Evolutionary conservation across 2,888 invertebrate genomes (phyloP).

Genomic region (Dasysyrphus albostriatus): DNA sequence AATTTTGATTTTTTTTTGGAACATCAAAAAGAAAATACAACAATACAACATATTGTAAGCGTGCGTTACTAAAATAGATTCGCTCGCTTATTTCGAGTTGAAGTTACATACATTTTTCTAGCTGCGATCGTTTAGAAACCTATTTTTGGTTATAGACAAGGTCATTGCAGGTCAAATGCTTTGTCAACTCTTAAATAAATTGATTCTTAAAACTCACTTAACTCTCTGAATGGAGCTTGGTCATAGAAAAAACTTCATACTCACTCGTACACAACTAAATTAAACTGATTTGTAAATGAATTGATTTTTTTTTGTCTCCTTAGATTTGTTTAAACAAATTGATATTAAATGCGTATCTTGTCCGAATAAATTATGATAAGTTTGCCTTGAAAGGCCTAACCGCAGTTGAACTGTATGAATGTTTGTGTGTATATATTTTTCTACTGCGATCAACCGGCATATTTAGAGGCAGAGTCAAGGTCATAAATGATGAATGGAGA

Average conservation of each 20-base stretch:
- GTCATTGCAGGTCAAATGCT: slow-evolving; percentile 74
- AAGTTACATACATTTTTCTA: slow-evolving; percentile 34
- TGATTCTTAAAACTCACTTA: slow-evolving; percentile 12
- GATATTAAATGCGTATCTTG: slow-evolving; percentile 63
- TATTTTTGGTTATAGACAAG: slow-evolving; percentile 48
- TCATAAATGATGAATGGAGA: slow-evolving; percentile 19
- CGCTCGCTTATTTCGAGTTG: slow-evolving; percentile 18
- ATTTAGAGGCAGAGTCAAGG: slow-evolving; percentile 53
- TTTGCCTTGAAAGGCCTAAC: slow-evolving; percentile 41
- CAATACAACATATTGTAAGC: slow-evolving; percentile 30
- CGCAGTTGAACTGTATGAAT: background rate
- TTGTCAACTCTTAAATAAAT: slow-evolving; percentile 68
- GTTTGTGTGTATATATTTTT: background rate
- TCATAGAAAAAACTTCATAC: background rate
- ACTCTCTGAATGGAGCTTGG: background rate
- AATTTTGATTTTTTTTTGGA: background rate
- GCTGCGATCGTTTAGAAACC: background rate
- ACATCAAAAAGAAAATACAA: background rate
- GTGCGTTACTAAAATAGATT: slow-evolving; percentile 59
- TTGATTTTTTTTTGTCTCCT: slow-evolving; percentile 13
- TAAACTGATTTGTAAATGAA: slow-evolving; percentile 57
- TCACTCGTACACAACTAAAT: background rate
- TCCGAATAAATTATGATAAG: slow-evolving; percentile 61
- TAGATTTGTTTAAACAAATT: slow-evolving; percentile 61
- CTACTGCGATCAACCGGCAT: slow-evolving; percentile 22